These are phyloP conservation scores for Edolisoma coerulescens DNA, from an alignment of 2,113 vertebrate genomes.

Conservation along the genomic window DNA sequence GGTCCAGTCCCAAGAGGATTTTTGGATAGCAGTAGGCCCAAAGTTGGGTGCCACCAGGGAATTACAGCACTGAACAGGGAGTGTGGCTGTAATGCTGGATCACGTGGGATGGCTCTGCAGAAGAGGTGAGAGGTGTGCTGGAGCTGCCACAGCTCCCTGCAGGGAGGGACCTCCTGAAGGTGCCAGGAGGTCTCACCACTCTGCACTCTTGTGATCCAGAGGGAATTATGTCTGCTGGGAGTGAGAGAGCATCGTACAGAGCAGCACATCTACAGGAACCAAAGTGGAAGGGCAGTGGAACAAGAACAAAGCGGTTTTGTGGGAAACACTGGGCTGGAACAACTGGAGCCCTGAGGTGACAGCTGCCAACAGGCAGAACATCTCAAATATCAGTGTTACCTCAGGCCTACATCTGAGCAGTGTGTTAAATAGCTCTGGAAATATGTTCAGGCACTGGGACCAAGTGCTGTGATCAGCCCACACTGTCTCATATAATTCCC, in stretches of 20 bases:
- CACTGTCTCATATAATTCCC: rapidly evolving
- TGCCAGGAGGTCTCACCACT: not conserved
- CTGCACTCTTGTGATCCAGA: not conserved
- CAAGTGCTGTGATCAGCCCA: not conserved
- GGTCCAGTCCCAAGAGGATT: not conserved
- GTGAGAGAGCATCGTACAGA: rapidly evolving
- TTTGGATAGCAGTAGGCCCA: not conserved
- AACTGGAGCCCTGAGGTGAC: not conserved
- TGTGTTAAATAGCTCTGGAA: not conserved
- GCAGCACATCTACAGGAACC: not conserved
- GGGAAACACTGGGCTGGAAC: not conserved
- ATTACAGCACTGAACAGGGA: not conserved
- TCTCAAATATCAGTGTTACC: not conserved
- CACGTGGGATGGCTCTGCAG: not conserved
- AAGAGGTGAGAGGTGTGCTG: not conserved
- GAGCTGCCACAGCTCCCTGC: not conserved
- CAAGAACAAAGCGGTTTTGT: not conserved
- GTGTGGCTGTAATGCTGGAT: not conserved
- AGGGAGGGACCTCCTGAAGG: not conserved
- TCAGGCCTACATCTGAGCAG: not conserved
- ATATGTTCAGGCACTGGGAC: not conserved
- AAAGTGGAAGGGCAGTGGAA: not conserved
- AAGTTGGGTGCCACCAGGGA: not conserved
- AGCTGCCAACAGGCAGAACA: not conserved
- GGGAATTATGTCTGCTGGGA: not conserved